A percentile compares a stretch with the other conserved stretches of the same genome.
Evolutionary conservation across 2,797 vertebrate genomes (phyloP).

Genomic region (Crocidura indochinensis): DNA sequence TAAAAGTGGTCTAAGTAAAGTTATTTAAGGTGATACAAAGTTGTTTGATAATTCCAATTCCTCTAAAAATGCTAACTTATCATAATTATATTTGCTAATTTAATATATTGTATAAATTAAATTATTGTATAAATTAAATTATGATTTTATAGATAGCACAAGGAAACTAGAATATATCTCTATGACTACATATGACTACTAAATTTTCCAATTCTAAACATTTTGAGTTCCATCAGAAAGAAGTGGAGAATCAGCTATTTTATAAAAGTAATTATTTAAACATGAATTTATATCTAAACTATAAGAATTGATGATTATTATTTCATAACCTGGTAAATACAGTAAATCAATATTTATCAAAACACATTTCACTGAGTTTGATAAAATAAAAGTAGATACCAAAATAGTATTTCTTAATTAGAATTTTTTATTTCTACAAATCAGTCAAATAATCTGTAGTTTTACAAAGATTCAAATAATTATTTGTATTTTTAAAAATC

Average conservation of each 20-base stretch:
- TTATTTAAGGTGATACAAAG: no score
- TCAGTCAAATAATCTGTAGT: neutral
- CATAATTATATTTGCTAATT: no score
- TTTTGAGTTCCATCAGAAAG: neutral
- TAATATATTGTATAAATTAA: no score
- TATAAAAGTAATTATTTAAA: neutral
- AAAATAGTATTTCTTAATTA: neutral
- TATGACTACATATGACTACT: neutral
- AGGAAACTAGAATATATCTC: no score
- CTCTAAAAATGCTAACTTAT: no score
- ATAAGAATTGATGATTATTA: neutral
- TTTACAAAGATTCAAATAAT: neutral
- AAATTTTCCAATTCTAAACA: neutral
- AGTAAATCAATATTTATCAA: neutral
- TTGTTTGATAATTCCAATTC: no score
- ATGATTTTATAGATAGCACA: no score
- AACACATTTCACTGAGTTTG: neutral
- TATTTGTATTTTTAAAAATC: neutral
- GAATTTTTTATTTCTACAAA: neutral
- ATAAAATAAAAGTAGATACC: neutral
- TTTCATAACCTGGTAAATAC: neutral
- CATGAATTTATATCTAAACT: neutral
- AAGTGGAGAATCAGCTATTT: no score
- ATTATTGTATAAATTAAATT: no score
- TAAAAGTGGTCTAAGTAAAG: no score